A percentile compares a stretch with the other conserved stretches of the same genome.
Evolutionary conservation across 2,888 invertebrate genomes (phyloP).

Genomic region (Drosophila colorata): DNA sequence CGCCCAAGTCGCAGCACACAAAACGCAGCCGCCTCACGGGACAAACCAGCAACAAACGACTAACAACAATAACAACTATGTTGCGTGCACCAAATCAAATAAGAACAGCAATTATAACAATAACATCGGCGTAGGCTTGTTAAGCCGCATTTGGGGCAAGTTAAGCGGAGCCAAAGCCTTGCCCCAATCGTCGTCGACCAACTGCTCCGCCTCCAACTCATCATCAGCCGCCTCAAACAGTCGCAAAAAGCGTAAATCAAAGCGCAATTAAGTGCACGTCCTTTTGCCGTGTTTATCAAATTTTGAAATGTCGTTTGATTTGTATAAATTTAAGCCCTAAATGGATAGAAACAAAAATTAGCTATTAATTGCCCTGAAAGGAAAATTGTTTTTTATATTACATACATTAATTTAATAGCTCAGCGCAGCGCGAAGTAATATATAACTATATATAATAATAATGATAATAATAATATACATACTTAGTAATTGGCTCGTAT

Average conservation of each 20-base stretch:
- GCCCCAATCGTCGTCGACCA: constrained; percentile 17
- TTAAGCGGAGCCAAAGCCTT: constrained; percentile 40
- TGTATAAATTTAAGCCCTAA: constrained; percentile 62
- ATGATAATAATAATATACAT: constrained; percentile 50
- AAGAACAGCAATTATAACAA: constrained; percentile 53
- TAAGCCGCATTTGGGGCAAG: constrained; percentile 68
- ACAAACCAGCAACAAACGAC: constrained; percentile 51
- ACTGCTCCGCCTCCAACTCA: constrained; percentile 24
- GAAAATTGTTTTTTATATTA: constrained; percentile 69
- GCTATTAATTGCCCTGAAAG: constrained; percentile 62
- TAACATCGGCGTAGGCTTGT: constrained; percentile 56
- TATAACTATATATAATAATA: constrained; percentile 49
- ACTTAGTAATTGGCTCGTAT: constrained; percentile 64
- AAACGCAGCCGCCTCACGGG: constrained; percentile 51
- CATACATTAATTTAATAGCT: constrained; percentile 61
- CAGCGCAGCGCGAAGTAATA: constrained; percentile 52
- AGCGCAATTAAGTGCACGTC: constrained; percentile 62
- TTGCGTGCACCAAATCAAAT: constrained; percentile 56
- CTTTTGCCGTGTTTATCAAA: constrained; percentile 21
- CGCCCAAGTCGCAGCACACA: constrained; percentile 81
- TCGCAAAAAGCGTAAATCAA: constrained; percentile 82
- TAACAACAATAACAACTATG: constrained; percentile 65
- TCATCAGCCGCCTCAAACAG: constrained; percentile 48
- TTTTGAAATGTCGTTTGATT: constrained; percentile 49
- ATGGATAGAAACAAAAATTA: constrained; percentile 43